Evolutionary conservation across 2,888 invertebrate species (phyloP), one percentile per base, ranked within the genome.

Genomic region (Euzophera pinguis): DNA sequence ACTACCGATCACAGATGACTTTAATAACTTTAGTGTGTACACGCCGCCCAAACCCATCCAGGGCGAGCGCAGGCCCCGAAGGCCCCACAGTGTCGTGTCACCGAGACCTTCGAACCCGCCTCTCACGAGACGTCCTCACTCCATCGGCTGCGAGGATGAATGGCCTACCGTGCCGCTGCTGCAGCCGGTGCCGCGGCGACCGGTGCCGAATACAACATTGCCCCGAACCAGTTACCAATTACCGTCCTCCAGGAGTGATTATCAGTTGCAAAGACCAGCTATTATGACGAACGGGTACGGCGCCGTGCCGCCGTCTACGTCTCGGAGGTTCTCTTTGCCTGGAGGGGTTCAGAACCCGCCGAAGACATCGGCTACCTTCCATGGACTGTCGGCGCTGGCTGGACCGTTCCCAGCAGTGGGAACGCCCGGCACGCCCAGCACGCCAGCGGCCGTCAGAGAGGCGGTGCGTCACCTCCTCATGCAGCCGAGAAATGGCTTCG

Each of bases 401-500:
- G 84, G 80, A 0, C 71, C 72, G 1, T 66, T 74, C 43, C 78
- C 81, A 4, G 50, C 73, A n/a, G 64, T 79, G 63, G 81, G 81
- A 10, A 78, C 84, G 67, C 84, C 89, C 63, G 64, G 62, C 72
- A 92, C 85, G 58, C 92, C 78, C 13, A 84, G 86, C 65, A 93
- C 93, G 22, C 92, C 93, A 10, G 92, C 92, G 5, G 92, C 94
- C 17, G 94, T 94, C 27, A 88, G 94, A 0, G 94, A 94, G 62
- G 94, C 94, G 6, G 93, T 94, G 41, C 92, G 93, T 58, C 94
- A 94, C 66, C 85, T 94, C 47, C 84, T 94, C 54, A 89, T 92
- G 64, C 93, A 94, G 77, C 93, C 94, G 10, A 88, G 95, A 55
- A 94, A 95, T 73, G 95, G 94, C 16, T 94, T 94, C 82, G 93